Evolutionary conservation across 30 jellyfish, hydroid and myxozoan species (phyloP), one percentile per base, ranked within the genome.

Genomic region (Sanderia malayensis): DNA sequence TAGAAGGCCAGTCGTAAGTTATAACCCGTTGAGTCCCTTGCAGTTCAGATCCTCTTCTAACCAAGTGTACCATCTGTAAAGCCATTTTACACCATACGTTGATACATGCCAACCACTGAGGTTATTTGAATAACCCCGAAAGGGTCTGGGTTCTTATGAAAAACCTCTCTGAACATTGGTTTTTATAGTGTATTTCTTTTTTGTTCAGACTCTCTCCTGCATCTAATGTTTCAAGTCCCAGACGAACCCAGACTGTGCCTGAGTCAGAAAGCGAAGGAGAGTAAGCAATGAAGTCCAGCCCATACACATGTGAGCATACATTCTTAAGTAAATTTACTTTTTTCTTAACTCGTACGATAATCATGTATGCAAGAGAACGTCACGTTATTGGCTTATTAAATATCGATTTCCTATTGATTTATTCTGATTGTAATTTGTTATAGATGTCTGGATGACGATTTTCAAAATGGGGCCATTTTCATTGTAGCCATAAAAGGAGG

Each of bases 1-100:
- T 76, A 61, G 88, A 76, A 76, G 88, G 88, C 88, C 88, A 76
- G 88, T 76, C 88, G 88, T 76, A 76, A 76, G 88, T 76, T 76
- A 7, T 53, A 32, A 61, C 77, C 7, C 44, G 24, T 34, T 55
- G n/a, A n/a, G n/a, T n/a, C n/a, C n/a, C n/a, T n/a, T n/a, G n/a
- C n/a, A n/a, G n/a, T n/a, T n/a, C n/a, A n/a, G n/a, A n/a, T n/a
- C n/a, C n/a, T n/a, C n/a, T n/a, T n/a, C n/a, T n/a, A n/a, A n/a
- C n/a, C n/a, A n/a, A n/a, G n/a, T n/a, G n/a, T n/a, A n/a, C n/a
- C n/a, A n/a, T n/a, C n/a, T n/a, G n/a, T n/a, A n/a, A n/a, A n/a
- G n/a, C n/a, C n/a, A n/a, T n/a, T n/a, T n/a, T n/a, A n/a, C n/a
- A n/a, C n/a, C n/a, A n/a, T n/a, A n/a, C n/a, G n/a, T n/a, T n/a